Evolutionary conservation across 2,888 invertebrate genomes (phyloP).

Genomic region (Tenthredo mesomela): DNA sequence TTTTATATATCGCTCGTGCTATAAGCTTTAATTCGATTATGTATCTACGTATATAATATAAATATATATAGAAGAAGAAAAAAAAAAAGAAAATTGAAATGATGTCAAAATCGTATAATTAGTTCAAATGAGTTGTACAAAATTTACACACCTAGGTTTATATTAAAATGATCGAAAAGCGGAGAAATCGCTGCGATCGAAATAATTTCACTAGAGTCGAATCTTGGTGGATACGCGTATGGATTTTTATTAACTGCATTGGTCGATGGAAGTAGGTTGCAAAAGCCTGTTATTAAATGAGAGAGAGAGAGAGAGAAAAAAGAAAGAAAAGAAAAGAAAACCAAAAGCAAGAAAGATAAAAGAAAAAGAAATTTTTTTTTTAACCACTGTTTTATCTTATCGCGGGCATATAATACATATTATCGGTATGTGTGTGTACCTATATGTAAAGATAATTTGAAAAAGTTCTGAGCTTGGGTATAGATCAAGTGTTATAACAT

Average conservation of each 20-base stretch:
- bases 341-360: not conserved
- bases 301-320: not conserved
- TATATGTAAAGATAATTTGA: not conserved
- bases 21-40: not conserved
- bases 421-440: too few relatives aligned
- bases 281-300: not conserved
- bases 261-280: not conserved
- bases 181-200: too few relatives aligned
- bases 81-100: too few relatives aligned
- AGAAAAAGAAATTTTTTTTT: not conserved
- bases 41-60: not conserved
- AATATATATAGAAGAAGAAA: not conserved
- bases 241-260: not conserved
- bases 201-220: too few relatives aligned
- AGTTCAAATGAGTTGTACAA: too few relatives aligned
- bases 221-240: not conserved
- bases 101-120: too few relatives aligned
- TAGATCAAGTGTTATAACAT: not conserved
- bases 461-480: not conserved
- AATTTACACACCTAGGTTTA: too few relatives aligned
- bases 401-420: not conserved
- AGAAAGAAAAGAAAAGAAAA: not conserved
- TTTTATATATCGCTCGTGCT: not conserved
- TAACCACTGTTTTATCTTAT: not conserved
- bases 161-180: too few relatives aligned